These are phyloP conservation scores for Tupiocoris notatus DNA, from an alignment of 2,888 invertebrate genomes.

Conservation along the genomic window DNA sequence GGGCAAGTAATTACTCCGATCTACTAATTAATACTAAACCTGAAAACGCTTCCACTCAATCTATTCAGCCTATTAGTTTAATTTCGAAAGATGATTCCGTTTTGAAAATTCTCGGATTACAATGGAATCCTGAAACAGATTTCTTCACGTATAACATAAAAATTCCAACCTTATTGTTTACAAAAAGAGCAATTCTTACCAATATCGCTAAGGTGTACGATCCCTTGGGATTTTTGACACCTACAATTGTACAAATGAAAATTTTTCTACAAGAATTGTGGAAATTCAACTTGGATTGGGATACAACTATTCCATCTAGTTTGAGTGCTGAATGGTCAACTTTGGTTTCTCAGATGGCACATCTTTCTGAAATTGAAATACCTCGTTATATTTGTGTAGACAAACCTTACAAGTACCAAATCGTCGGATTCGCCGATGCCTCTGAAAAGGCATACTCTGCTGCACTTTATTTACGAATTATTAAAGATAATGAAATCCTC, in stretches of 20 bases:
- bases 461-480: constrained; percentile 7
- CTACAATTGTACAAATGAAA: neutral
- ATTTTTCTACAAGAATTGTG: constrained; percentile 12
- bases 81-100: constrained; percentile 22
- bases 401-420: neutral
- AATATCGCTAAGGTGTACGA: constrained; percentile 3
- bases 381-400: constrained; percentile 3
- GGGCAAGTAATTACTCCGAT: constrained; percentile 27
- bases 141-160: constrained; percentile 38
- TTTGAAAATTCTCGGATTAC: constrained; percentile 46
- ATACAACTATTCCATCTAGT: neutral
- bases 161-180: neutral
- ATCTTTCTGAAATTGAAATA: constrained; percentile 1
- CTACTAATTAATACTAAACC: neutral
- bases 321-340: neutral
- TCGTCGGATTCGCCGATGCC: constrained; percentile 23
- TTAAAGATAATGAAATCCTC: neutral
- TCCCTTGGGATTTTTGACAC: constrained; percentile 5
- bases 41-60: neutral
- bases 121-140: constrained; percentile 46
- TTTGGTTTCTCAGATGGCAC: neutral
- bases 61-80: neutral
- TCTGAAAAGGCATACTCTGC: constrained; percentile 28
- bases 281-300: constrained; percentile 10
- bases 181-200: constrained; percentile 47